phyloP scores from a whole-genome alignment of 2,113 vertebrate species.

The Zapornia atra region DNA sequence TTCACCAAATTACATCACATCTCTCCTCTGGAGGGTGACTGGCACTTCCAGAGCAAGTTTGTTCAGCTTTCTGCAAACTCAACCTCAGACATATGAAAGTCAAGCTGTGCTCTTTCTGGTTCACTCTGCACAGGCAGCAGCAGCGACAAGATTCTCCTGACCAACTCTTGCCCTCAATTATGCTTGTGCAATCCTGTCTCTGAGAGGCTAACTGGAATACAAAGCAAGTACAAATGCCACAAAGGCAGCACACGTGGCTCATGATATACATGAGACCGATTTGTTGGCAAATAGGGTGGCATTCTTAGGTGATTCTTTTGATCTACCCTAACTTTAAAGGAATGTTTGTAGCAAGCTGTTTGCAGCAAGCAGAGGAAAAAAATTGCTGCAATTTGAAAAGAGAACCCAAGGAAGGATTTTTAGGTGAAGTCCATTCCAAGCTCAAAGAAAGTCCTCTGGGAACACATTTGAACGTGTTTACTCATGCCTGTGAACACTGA shows the following conservation, averaged over 20 bases:
- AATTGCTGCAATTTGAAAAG: background rate
- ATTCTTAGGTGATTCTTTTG: background rate
- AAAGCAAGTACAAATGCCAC: background rate
- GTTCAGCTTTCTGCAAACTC: slow-evolving; percentile 14
- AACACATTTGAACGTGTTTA: background rate
- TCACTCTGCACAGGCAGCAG: rapidly evolving
- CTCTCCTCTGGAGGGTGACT: background rate
- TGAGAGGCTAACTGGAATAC: background rate
- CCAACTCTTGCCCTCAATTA: background rate
- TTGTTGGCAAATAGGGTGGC: background rate
- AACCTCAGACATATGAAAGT: background rate
- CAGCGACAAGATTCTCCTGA: background rate
- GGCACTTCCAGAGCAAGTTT: slow-evolving; percentile 27
- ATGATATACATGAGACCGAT: background rate
- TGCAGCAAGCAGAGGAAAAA: background rate
- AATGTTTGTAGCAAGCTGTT: background rate
- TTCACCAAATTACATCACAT: background rate
- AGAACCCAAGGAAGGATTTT: background rate
- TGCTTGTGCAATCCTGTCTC: background rate
- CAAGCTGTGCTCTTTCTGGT: background rate
- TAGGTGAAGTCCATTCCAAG: background rate
- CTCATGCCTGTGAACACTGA: background rate
- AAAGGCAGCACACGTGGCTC: background rate
- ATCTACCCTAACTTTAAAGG: background rate
- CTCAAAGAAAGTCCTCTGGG: background rate